Conservation (phyloP, 2,888 invertebrate genomes). For the Ormia ochracea region DNA sequence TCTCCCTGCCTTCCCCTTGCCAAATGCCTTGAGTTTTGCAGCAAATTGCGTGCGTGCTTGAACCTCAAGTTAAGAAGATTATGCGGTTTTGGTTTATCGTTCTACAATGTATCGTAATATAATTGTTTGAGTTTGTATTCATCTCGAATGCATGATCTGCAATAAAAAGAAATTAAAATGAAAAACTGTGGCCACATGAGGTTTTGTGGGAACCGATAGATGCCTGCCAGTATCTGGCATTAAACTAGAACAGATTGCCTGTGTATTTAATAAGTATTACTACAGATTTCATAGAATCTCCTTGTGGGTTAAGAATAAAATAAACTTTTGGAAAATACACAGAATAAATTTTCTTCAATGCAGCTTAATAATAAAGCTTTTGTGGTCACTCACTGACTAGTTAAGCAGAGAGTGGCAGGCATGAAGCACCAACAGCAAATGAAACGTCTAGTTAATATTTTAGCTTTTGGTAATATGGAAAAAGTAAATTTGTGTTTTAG, state of each 20-base stretch:
- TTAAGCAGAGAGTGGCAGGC: not conserved
- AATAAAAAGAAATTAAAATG: constrained; percentile 20
- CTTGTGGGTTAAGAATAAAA: not conserved
- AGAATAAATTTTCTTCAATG: not conserved
- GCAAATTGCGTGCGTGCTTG: constrained; percentile 53
- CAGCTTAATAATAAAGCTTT: constrained; percentile 53
- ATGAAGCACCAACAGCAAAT: not conserved
- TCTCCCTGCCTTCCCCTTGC: not conserved
- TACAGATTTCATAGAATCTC: constrained; percentile 4
- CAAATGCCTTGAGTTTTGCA: not conserved
- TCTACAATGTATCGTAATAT: constrained; percentile 24
- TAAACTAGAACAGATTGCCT: constrained; percentile 20
- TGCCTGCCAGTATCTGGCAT: not conserved
- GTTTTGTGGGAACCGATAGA: constrained; percentile 23
- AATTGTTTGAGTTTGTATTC: constrained; percentile 12
- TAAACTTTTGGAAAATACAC: constrained; percentile 16
- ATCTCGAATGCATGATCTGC: not conserved
- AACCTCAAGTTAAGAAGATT: constrained; percentile 61
- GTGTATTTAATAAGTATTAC: constrained; percentile 40
- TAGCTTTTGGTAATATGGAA: not conserved
- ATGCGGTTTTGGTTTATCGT: constrained; percentile 58
- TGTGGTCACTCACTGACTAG: constrained; percentile 22
- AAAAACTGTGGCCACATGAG: constrained; percentile 39
- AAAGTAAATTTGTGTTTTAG: not conserved
- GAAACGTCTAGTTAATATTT: not conserved